phyloP scores from a whole-genome alignment of 2,113 vertebrate species.

The Coptodon rendalli region DNA sequence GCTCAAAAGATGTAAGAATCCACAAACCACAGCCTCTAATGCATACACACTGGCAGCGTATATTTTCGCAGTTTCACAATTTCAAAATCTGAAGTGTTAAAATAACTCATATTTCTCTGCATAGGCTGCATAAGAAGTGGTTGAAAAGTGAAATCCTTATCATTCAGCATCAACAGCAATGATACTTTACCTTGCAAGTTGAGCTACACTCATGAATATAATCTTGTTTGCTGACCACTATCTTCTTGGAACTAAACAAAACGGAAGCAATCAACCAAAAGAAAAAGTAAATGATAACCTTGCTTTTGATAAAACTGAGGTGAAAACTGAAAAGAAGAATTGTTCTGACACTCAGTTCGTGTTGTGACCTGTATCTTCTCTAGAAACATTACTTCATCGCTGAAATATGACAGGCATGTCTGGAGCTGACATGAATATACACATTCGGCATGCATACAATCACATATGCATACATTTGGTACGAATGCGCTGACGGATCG shows the following conservation, averaged over 20 bases:
- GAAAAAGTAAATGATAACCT: not conserved
- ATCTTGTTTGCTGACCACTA: not conserved
- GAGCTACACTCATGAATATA: not conserved
- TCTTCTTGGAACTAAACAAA: not conserved
- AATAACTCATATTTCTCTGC: not conserved
- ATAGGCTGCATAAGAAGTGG: not conserved
- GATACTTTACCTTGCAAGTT: not conserved
- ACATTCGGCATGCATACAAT: not conserved
- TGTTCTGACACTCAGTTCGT: not conserved
- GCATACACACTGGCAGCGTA: not conserved
- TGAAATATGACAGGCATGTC: not conserved
- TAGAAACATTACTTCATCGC: not conserved
- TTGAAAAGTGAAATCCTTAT: not conserved
- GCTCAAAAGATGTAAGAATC: not conserved
- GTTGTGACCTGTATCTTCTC: not conserved
- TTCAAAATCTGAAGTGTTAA: not conserved
- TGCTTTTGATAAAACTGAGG: not conserved
- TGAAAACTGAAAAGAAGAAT: not conserved
- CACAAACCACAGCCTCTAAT: not conserved
- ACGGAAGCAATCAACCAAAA: not conserved
- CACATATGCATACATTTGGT: not conserved
- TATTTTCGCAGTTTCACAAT: not conserved
- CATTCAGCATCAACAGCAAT: not conserved
- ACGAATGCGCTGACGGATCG: not conserved
- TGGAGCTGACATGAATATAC: not conserved